Evolutionary conservation across 1,140 invertebrate genomes (phyloP).

Genomic region (Drosophila orena): DNA sequence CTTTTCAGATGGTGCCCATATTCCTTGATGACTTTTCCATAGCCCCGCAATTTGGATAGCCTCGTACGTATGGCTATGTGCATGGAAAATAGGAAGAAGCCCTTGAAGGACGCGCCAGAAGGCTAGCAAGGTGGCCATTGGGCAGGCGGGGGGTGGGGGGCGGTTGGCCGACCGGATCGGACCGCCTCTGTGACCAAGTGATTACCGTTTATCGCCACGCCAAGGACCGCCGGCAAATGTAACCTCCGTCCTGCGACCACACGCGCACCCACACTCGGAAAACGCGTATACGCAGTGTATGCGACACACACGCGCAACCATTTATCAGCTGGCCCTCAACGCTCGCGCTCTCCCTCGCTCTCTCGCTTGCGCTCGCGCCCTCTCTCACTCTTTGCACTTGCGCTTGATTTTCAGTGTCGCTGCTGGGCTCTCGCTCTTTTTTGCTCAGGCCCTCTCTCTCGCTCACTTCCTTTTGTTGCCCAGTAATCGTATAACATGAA

Average conservation of each 20-base stretch:
- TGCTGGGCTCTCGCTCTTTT: conserved; percentile 31
- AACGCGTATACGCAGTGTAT: conserved; percentile 35
- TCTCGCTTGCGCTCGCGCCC: conserved; percentile 18
- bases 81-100: conserved; percentile 29
- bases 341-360: conserved; percentile 12
- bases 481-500: background rate
- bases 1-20: conserved; percentile 13
- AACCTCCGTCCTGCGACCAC: conserved; percentile 60
- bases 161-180: conserved; percentile 22
- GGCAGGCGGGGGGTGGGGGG: background rate
- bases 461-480: conserved; percentile 58
- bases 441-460: conserved; percentile 44
- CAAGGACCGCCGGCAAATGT: conserved; percentile 67
- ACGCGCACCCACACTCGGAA: conserved; percentile 28
- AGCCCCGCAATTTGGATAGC: conserved; percentile 21
- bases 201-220: conserved; percentile 73
- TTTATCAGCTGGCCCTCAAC: conserved; percentile 79
- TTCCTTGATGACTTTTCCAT: conserved; percentile 27
- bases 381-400: conserved; percentile 40
- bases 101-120: conserved; percentile 36
- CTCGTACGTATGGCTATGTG: conserved; percentile 5
- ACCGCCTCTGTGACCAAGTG: conserved; percentile 70
- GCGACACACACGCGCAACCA: conserved; percentile 36
- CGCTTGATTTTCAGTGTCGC: conserved; percentile 38
- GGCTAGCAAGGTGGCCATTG: conserved; percentile 2